A percentile compares a stretch with the other conserved stretches of the same genome.
These are phyloP conservation scores for Dermolepida albohirtum DNA, from an alignment of 2,888 invertebrate genomes.

Conservation along the genomic window DNA sequence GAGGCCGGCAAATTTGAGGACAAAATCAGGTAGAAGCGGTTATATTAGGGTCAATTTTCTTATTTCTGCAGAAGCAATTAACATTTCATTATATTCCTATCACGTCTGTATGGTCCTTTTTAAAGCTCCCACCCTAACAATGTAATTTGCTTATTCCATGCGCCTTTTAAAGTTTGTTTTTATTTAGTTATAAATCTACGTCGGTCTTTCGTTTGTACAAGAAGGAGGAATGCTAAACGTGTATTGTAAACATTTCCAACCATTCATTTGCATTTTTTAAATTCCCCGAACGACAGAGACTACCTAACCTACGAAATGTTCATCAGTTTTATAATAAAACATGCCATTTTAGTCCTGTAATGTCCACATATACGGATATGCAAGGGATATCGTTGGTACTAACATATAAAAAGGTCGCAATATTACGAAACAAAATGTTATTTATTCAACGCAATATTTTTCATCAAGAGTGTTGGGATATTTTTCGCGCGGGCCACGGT, in stretches of 20 bases:
- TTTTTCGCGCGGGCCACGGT: too few relatives aligned
- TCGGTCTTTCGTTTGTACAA: constrained; percentile 16
- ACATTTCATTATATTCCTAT: constrained; percentile 32
- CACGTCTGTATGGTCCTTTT: constrained; percentile 25
- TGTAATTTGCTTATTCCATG: constrained; percentile 30
- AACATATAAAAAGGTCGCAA: too few relatives aligned
- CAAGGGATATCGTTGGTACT: too few relatives aligned
- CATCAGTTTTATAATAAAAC: too few relatives aligned
- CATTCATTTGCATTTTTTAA: constrained; percentile 23
- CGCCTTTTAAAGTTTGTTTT: constrained; percentile 27
- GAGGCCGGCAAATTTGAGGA: constrained; percentile 16
- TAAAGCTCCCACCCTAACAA: constrained; percentile 25
- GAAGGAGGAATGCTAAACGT: constrained; percentile 8
- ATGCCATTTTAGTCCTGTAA: too few relatives aligned
- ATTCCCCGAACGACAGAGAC: background rate
- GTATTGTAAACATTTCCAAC: constrained; percentile 26
- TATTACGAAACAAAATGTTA: too few relatives aligned
- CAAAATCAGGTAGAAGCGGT: constrained; percentile 22
- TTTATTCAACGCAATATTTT: too few relatives aligned
- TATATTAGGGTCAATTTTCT: constrained; percentile 30
- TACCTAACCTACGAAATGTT: background rate
- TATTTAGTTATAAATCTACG: constrained; percentile 23
- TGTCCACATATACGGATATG: too few relatives aligned
- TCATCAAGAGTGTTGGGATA: too few relatives aligned
- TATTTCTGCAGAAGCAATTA: constrained; percentile 26